A percentile compares a stretch with the other conserved stretches of the same genome.
phyloP scores from a whole-genome alignment of 1,140 invertebrate genomes.

The Drosophila eugracilis region DNA sequence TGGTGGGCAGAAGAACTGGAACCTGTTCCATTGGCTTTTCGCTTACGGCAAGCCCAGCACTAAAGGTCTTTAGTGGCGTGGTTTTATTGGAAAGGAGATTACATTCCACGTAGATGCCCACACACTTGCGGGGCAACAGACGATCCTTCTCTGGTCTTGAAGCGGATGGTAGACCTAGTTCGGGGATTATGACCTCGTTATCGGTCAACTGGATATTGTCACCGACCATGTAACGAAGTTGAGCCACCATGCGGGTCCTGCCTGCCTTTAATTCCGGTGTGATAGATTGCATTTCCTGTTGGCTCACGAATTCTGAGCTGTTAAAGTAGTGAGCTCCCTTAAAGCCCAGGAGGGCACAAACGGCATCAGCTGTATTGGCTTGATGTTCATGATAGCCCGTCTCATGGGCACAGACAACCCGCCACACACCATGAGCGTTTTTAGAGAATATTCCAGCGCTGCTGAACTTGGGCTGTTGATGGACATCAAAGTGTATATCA shows the following conservation, averaged over 20 bases:
- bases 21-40: conserved; percentile 2
- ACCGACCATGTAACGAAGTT: conserved; percentile 26
- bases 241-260: conserved; percentile 3
- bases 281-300: conserved; percentile 60
- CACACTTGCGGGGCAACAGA: conserved; percentile 49
- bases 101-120: conserved; percentile 76
- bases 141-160: conserved; percentile 37
- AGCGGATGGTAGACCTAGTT: conserved; percentile 4
- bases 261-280: conserved; percentile 57
- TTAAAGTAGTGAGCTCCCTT: conserved; percentile 71
- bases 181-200: conserved; percentile 25
- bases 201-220: conserved; percentile 64
- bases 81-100: conserved; percentile 62
- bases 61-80: conserved; percentile 67
- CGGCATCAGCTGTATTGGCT: conserved; percentile 50
- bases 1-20: conserved; percentile 47
- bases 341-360: conserved; percentile 76
- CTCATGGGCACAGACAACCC: conserved; percentile 86
- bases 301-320: conserved; percentile 55
- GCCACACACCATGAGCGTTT: conserved; percentile 87
- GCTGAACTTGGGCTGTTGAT: conserved; percentile 86
- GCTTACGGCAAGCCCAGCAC: conserved; percentile 56
- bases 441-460: conserved; percentile 87
- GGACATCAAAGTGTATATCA: conserved; percentile 86
- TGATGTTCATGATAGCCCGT: conserved; percentile 67